These are phyloP conservation scores for Pempheris klunzingeri DNA, from an alignment of 2,797 vertebrate species.

Conservation along the genomic window DNA sequence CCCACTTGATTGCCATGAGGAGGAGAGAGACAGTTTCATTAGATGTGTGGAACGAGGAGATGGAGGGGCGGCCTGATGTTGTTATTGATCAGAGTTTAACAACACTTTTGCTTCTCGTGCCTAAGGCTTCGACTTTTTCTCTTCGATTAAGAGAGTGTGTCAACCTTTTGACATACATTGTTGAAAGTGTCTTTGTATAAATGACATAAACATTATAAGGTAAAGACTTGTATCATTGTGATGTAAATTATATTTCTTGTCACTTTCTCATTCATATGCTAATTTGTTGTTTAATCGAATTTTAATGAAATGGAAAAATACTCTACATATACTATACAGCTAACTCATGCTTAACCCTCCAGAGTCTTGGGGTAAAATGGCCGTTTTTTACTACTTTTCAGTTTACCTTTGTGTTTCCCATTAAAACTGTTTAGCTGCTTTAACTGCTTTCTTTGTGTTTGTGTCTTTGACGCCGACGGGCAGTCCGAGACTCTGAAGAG, in stretches of 20 bases:
- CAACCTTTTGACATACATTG: background rate
- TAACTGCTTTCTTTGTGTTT: too few species aligned
- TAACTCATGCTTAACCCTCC: background rate
- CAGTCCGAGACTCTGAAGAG: too few species aligned
- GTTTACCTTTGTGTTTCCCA: too few species aligned
- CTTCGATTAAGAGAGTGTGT: background rate
- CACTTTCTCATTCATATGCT: background rate
- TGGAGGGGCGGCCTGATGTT: slow-evolving; percentile 8
- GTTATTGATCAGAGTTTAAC: slow-evolving; percentile 5
- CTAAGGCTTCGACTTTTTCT: background rate
- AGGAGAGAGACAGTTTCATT: slow-evolving; percentile 18
- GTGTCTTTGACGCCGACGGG: too few species aligned
- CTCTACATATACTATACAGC: too few species aligned
- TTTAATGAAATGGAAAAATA: background rate
- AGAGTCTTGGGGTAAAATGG: too few species aligned
- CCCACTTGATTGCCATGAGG: slow-evolving; percentile 25
- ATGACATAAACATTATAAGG: background rate
- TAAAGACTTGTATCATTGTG: background rate
- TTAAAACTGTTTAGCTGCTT: too few species aligned
- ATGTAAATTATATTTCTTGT: background rate
- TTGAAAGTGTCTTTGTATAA: background rate
- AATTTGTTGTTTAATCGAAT: background rate
- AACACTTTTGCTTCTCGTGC: background rate
- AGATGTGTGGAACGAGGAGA: background rate
- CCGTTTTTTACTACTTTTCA: too few species aligned